Evolutionary conservation across 2,113 vertebrate genomes (phyloP), one percentile per base, ranked within the genome.

Genomic region (Naja naja): DNA sequence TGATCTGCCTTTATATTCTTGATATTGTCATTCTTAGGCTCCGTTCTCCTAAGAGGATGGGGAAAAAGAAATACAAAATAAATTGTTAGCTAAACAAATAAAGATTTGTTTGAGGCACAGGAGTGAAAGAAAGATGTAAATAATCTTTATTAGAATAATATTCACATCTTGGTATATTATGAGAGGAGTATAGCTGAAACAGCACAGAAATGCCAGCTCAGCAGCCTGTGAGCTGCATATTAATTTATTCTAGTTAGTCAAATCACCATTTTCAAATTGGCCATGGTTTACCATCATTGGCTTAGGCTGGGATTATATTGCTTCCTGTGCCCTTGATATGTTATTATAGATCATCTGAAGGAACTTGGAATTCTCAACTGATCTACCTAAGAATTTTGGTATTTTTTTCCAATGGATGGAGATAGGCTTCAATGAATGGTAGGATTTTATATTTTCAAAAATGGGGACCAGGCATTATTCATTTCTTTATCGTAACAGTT

Each of bases 121-220:
- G 94, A 92, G 93, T 94, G 95, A 20, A 92, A 95, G 95, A 60
- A 87, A 23, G 47, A 47, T 49, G 39, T 54, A 52, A 69, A 88
- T 25, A 96, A 95, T 91, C n/a, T 95, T 95, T 94, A 96, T 93
- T 94, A 91, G 87, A 89, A 89, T 87, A 92, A 90, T 95, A 92
- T 64, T 39, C 9, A 60, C 39, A 27, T 89, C 74, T 95, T 90
- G 53, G 0, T 0, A 0, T 0, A 0, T 18, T 81, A 93, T 69
- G 88, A 87, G 11, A 93, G 94, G 87, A 93, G 93, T 43, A 60
- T 74, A 25, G 22, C 23, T 0, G 8, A 85, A 49, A 91, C 49
- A 47, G 9, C 60, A 64, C 43, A 47, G 56, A 89, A 60, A 47
- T 47, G 14, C 23, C 45, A 60, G 55, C 23, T 45, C 25, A 8